Percentiles rank a stretch among this genome's conserved stretches.
Evolutionary conservation across 2,113 vertebrate species (phyloP).

Genomic region (Vidua chalybeata): DNA sequence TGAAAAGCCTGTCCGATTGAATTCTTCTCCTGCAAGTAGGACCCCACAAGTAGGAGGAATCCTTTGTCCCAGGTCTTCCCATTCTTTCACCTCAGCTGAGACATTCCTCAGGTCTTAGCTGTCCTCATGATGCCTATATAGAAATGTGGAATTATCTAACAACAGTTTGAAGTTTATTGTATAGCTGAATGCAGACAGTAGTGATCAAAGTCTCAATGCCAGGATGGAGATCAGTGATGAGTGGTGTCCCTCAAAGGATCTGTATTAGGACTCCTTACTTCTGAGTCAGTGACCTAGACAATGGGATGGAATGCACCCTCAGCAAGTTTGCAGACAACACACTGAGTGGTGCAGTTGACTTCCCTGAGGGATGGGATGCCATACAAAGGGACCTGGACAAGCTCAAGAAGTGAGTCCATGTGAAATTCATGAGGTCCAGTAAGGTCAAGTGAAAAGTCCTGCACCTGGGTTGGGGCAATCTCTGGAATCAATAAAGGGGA

Average conservation of each 20-base stretch:
- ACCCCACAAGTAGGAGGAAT: neutral
- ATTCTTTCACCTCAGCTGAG: neutral
- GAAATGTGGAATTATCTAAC: neutral
- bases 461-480: rapidly evolving
- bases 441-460: neutral
- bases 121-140: neutral
- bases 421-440: neutral
- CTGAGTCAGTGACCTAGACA: neutral
- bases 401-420: neutral
- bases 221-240: neutral
- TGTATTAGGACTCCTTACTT: rapidly evolving
- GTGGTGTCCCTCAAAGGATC: neutral
- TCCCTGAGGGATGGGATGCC: rapidly evolving
- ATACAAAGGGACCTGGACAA: neutral
- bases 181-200: neutral
- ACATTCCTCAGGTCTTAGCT: neutral
- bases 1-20: neutral
- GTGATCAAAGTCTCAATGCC: neutral
- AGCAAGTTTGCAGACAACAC: neutral
- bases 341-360: neutral
- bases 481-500: neutral
- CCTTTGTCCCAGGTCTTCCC: neutral
- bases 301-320: neutral
- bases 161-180: neutral
- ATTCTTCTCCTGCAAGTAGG: neutral